phyloP scores from a whole-genome alignment of 2,113 vertebrate genomes.

The Prinia subflava region DNA sequence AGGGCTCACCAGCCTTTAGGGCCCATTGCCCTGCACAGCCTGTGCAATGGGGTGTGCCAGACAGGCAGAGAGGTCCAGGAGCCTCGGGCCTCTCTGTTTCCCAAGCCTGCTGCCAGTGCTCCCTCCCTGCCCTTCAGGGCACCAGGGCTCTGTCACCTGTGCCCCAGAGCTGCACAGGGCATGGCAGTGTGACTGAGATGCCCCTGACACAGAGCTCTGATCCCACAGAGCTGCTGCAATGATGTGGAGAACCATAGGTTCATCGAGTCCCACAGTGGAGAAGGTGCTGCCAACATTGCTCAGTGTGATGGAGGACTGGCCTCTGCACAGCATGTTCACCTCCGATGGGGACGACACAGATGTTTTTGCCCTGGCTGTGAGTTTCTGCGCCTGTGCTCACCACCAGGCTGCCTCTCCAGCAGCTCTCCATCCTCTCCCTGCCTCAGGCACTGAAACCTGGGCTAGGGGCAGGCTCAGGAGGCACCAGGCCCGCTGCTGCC shows the following conservation, averaged over 20 bases:
- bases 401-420: background rate
- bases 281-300: background rate
- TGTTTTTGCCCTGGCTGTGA: background rate
- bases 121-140: background rate
- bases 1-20: background rate
- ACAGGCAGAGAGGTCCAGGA: background rate
- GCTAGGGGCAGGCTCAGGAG: background rate
- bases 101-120: background rate
- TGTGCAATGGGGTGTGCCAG: background rate
- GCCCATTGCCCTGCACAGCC: too few relatives aligned
- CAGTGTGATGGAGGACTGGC: background rate
- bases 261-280: rapidly evolving
- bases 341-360: background rate
- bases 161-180: background rate
- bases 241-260: background rate
- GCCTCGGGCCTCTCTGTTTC: background rate
- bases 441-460: background rate
- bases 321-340: background rate
- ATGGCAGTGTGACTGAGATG: background rate
- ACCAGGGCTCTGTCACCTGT: background rate
- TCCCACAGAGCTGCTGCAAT: background rate
- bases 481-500: background rate
- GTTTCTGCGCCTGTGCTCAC: background rate
- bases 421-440: background rate
- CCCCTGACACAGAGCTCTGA: background rate